Conservation (phyloP, 2,888 invertebrate species). For the Dendrolimus pini region DNA sequence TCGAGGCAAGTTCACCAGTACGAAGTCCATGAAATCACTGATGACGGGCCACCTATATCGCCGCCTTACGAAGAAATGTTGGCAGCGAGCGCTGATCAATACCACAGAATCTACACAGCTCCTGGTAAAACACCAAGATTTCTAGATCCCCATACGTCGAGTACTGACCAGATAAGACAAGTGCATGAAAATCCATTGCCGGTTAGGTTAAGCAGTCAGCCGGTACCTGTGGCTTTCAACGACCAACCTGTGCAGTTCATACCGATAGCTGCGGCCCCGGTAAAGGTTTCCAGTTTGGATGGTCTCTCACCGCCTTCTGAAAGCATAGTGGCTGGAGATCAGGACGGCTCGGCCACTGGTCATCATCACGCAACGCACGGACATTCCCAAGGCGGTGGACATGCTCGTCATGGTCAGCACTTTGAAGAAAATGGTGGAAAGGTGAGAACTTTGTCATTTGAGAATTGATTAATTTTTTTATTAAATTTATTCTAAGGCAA, state of each 20-base stretch:
- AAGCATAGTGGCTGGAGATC: constrained; percentile 33
- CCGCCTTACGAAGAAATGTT: constrained; percentile 63
- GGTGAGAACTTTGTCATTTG: constrained; percentile 28
- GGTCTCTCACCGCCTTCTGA: constrained; percentile 24
- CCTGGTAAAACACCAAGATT: constrained; percentile 16
- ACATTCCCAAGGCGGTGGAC: constrained; percentile 70
- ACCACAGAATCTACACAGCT: constrained; percentile 49
- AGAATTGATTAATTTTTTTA: not conserved
- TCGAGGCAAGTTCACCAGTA: constrained; percentile 59
- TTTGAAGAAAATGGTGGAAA: constrained; percentile 74
- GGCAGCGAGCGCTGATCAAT: constrained; percentile 64
- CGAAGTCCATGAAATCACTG: constrained; percentile 57
- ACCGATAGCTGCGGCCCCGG: constrained; percentile 20
- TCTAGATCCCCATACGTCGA: constrained; percentile 10
- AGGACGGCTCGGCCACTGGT: constrained; percentile 33
- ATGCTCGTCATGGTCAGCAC: constrained; percentile 68
- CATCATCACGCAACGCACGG: constrained; percentile 43
- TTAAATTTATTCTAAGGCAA: not conserved
- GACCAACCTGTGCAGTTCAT: constrained; percentile 24
- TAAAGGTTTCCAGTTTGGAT: constrained; percentile 20
- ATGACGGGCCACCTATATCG: constrained; percentile 36
- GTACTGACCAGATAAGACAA: not conserved
- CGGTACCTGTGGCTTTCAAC: constrained; percentile 7
- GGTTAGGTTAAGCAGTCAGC: not conserved
- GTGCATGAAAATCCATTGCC: not conserved